phyloP scores from a whole-genome alignment of 2,888 invertebrate genomes.

The Lepidocyrtinus sp. region DNA sequence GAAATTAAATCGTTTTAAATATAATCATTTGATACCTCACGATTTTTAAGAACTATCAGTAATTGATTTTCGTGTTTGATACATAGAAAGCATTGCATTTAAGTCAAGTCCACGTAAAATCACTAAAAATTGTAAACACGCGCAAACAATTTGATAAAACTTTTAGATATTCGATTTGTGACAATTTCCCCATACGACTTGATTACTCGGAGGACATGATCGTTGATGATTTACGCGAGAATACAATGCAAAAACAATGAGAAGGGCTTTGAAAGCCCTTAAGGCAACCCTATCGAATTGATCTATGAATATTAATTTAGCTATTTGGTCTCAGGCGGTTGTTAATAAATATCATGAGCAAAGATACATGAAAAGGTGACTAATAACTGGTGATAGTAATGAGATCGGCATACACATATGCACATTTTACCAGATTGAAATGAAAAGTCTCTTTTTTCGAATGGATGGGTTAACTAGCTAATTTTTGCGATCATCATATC shows the following conservation, averaged over 20 bases:
- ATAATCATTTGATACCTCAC: neutral
- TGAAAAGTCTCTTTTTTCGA: constrained; percentile 14
- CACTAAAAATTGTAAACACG: neutral
- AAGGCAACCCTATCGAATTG: neutral
- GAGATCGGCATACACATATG: neutral
- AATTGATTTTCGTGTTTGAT: neutral
- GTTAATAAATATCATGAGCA: constrained; percentile 5
- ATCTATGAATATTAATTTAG: constrained; percentile 15
- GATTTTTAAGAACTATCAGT: neutral
- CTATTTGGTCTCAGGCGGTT: neutral
- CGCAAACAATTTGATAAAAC: neutral
- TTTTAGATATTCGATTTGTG: constrained; percentile 5
- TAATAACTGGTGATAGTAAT: constrained; percentile 13
- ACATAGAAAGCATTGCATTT: neutral
- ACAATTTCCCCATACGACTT: neutral
- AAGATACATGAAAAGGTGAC: constrained; percentile 4
- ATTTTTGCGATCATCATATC: constrained; percentile 12
- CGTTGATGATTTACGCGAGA: constrained; percentile 3
- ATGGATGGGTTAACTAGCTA: neutral
- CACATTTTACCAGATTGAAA: neutral
- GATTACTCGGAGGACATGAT: neutral
- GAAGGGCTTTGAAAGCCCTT: neutral
- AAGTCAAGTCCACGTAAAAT: neutral
- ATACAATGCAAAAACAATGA: neutral
- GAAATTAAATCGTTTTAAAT: neutral